phyloP scores from a whole-genome alignment of 2,113 vertebrate genomes.

The Vidua macroura region DNA sequence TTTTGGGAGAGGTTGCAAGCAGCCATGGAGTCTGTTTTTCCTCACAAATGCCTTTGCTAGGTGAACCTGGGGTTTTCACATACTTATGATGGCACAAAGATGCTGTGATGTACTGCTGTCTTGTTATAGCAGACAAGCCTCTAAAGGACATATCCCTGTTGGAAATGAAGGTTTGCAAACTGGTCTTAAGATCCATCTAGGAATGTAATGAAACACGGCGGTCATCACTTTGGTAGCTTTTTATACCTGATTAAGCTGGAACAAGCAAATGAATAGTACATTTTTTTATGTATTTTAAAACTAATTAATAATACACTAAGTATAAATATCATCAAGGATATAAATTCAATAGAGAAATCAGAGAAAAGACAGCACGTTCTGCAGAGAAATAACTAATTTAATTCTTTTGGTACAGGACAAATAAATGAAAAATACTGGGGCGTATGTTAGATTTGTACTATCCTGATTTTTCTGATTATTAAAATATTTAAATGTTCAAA shows the following conservation, averaged over 20 bases:
- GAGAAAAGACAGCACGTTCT: not conserved
- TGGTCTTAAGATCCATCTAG: not conserved
- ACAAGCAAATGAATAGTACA: not conserved
- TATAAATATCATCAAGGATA: not conserved
- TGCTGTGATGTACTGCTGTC: not conserved
- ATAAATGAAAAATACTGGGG: not conserved
- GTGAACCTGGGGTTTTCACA: not conserved
- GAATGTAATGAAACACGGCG: not conserved
- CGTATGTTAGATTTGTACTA: not conserved
- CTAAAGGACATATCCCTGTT: not conserved
- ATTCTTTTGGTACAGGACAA: not conserved
- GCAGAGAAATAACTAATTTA: slow-evolving; percentile 9
- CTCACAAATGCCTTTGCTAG: not conserved
- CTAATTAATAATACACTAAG: not conserved
- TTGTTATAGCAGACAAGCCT: not conserved
- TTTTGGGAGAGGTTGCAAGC: not conserved
- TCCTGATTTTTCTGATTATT: slow-evolving; percentile 27
- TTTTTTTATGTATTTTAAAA: not conserved
- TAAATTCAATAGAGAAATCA: not conserved
- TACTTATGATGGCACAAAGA: not conserved
- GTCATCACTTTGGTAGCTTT: not conserved
- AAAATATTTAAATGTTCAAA: slow-evolving; percentile 14
- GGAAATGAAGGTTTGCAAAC: not conserved
- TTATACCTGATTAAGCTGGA: not conserved
- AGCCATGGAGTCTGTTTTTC: not conserved